A percentile compares a stretch with the other conserved stretches of the same genome.
Conservation (phyloP, 2,888 invertebrate genomes). For the Nebria brevicollis region DNA sequence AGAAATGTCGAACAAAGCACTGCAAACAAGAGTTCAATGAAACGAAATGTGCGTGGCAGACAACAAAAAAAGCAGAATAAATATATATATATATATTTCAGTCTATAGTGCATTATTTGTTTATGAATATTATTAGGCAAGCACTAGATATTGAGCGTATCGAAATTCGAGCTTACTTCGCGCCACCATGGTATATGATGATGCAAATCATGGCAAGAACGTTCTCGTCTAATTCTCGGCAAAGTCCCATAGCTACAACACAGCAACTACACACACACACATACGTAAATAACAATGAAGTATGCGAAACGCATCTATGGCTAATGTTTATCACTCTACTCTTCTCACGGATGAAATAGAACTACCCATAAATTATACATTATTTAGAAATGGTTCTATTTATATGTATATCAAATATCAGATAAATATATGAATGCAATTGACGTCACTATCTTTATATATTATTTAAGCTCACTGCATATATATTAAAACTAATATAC, state of each 20-base stretch:
- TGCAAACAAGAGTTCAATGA: background rate
- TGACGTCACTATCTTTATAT: background rate
- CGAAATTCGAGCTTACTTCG: conserved; percentile 72
- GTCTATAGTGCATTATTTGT: background rate
- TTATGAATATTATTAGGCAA: background rate
- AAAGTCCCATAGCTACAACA: conserved; percentile 78
- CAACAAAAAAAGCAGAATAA: background rate
- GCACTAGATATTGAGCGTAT: background rate
- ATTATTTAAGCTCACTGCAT: background rate
- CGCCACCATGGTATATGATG: conserved; percentile 67
- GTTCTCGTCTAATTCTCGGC: conserved; percentile 79
- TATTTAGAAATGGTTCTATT: no score
- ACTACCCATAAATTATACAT: no score
- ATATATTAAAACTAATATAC: background rate
- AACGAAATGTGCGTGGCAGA: background rate
- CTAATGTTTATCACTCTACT: background rate
- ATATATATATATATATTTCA: no score
- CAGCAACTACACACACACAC: conserved; percentile 69
- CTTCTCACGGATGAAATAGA: no score
- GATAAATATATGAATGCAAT: background rate
- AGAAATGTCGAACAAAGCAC: background rate
- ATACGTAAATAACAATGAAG: background rate
- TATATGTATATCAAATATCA: no score
- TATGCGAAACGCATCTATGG: background rate
- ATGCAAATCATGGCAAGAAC: conserved; percentile 82